These are phyloP conservation scores for Lampropteryx suffumata DNA, from an alignment of 2,888 invertebrate genomes.

Conservation along the genomic window DNA sequence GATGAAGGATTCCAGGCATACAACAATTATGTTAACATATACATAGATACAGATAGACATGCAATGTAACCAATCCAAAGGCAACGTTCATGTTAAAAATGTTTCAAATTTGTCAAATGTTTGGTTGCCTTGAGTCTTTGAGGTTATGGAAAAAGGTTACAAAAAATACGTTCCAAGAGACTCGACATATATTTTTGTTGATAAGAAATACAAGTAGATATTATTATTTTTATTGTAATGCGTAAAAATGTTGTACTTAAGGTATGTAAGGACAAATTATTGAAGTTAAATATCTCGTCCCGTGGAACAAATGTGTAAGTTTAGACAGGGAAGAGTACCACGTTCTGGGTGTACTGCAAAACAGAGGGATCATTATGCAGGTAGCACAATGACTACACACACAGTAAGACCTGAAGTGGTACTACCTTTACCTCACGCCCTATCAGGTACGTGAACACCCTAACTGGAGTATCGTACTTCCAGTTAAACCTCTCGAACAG, in stretches of 20 bases:
- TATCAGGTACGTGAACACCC: slow-evolving; percentile 99
- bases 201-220: not conserved
- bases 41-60: slow-evolving; percentile 15
- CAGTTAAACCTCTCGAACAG: slow-evolving; percentile 96
- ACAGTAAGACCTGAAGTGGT: slow-evolving; percentile 82
- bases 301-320: slow-evolving; percentile 26
- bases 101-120: slow-evolving; percentile 9
- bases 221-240: no score
- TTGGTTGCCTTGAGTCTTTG: slow-evolving; percentile 1
- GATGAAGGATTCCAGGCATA: slow-evolving; percentile 40
- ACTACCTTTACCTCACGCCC: slow-evolving; percentile 91
- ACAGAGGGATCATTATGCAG: slow-evolving; percentile 75
- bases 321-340: slow-evolving; percentile 67
- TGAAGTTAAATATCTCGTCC: slow-evolving; percentile 17
- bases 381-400: slow-evolving; percentile 82
- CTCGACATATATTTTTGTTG: not conserved
- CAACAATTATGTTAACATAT: slow-evolving; percentile 18
- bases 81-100: slow-evolving; percentile 3
- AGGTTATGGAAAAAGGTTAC: slow-evolving; percentile 16
- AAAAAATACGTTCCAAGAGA: slow-evolving; percentile 10
- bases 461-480: slow-evolving; percentile 90
- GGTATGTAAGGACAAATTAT: no score
- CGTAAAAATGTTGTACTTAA: no score
- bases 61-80: slow-evolving; percentile 18
- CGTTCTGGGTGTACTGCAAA: slow-evolving; percentile 78